Evolutionary conservation across 1,140 invertebrate species (phyloP).

Genomic region (Papilio xuthus): DNA sequence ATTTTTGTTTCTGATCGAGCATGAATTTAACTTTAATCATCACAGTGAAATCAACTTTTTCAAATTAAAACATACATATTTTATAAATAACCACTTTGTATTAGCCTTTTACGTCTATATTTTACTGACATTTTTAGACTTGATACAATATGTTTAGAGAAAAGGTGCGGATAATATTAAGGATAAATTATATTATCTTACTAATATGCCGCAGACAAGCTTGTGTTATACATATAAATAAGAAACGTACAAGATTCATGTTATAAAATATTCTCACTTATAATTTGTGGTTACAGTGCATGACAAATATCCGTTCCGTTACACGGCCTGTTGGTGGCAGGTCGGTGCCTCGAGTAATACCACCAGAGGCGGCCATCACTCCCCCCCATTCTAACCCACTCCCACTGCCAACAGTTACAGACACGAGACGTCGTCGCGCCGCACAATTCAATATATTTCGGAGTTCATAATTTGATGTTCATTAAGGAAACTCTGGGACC

Average conservation of each 20-base stretch:
- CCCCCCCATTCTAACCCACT: constrained; percentile 50
- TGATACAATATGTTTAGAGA: no score
- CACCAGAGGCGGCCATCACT: constrained; percentile 43
- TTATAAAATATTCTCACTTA: constrained; percentile 80
- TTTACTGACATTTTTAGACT: no score
- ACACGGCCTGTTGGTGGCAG: constrained; percentile 64
- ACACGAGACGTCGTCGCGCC: constrained; percentile 73
- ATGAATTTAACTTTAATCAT: no score
- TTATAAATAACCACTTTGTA: no score
- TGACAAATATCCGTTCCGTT: constrained; percentile 78
- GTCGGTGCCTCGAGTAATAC: constrained; percentile 69
- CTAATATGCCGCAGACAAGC: not conserved
- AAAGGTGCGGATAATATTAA: not conserved
- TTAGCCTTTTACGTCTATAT: no score
- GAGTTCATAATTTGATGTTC: constrained; percentile 77
- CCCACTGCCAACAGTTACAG: constrained; percentile 70
- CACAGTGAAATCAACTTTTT: no score
- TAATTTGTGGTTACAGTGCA: constrained; percentile 80
- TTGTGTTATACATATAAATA: not conserved
- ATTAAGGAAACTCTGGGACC: constrained; percentile 80
- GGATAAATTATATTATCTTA: not conserved
- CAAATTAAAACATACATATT: no score
- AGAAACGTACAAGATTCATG: constrained; percentile 62
- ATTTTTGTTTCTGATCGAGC: no score
- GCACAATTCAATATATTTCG: constrained; percentile 81